Evolutionary conservation across 2,113 vertebrate species (phyloP).

Genomic region (Fulmarus glacialis): DNA sequence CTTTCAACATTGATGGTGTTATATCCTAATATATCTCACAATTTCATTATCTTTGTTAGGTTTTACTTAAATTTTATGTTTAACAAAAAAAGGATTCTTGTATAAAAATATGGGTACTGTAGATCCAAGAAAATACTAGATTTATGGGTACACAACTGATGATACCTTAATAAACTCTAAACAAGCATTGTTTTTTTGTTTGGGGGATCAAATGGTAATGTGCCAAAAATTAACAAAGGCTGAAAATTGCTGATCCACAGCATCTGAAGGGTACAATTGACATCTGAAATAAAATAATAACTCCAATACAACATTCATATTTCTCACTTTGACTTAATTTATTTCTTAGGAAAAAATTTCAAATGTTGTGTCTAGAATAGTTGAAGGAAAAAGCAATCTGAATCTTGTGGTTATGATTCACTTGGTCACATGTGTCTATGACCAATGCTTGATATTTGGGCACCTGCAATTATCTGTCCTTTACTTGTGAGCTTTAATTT

Average conservation of each 20-base stretch:
- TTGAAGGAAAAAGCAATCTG: neutral
- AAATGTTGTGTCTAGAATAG: neutral
- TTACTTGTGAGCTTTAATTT: neutral
- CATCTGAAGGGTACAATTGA: neutral
- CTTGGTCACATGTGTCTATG: neutral
- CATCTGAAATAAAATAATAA: neutral
- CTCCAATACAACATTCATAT: rapidly evolving
- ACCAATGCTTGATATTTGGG: neutral
- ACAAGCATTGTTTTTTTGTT: neutral
- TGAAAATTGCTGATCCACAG: neutral
- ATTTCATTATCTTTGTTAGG: neutral
- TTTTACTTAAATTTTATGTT: neutral
- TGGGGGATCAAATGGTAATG: neutral
- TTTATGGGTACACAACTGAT: neutral
- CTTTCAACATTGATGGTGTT: neutral
- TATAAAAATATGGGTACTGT: neutral
- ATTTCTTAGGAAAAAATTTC: neutral
- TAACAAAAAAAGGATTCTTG: neutral
- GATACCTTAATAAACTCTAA: neutral
- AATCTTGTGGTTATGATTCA: neutral
- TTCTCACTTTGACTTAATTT: neutral
- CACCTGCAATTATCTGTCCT: neutral
- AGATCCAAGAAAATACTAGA: neutral
- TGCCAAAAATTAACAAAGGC: neutral
- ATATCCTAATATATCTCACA: neutral